Percentiles rank a stretch among this genome's conserved stretches.
These are phyloP conservation scores for Metaphire vulgaris DNA, from an alignment of 1,140 invertebrate species.

Conservation along the genomic window DNA sequence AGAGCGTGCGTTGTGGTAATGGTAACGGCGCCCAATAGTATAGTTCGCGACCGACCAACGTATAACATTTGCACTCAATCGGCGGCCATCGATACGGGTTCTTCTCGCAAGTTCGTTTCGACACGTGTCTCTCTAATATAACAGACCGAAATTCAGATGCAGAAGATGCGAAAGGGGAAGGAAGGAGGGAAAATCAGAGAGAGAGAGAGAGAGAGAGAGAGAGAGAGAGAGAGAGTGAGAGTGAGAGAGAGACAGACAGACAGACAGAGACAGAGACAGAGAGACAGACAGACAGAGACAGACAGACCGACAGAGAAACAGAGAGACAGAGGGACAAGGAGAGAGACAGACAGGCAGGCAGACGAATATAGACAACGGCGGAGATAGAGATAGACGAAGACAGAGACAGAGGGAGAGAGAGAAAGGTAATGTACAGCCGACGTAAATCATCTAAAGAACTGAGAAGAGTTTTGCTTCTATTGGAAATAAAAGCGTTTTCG, in stretches of 20 bases:
- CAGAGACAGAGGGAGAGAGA: not conserved
- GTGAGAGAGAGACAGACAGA: not conserved
- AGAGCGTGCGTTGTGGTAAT: too few species aligned
- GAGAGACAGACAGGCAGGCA: not conserved
- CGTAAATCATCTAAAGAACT: too few species aligned
- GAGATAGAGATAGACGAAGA: not conserved
- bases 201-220: constrained; percentile 21
- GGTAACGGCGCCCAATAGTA: too few species aligned
- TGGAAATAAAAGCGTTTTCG: too few species aligned
- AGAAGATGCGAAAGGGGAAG: not conserved
- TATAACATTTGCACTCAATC: too few species aligned
- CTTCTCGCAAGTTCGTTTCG: too few species aligned
- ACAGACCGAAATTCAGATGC: not conserved
- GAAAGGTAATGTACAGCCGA: too few species aligned
- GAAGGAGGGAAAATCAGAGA: constrained; percentile 6
- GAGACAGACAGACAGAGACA: not conserved
- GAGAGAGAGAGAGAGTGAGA: constrained; percentile 17
- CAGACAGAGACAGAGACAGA: not conserved
- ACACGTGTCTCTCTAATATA: too few species aligned
- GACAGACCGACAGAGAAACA: not conserved
- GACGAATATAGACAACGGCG: not conserved
- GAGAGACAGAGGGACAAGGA: not conserved
- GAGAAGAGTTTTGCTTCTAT: too few species aligned
- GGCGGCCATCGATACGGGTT: too few species aligned
- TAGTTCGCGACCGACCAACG: too few species aligned